Percentiles rank a stretch among this genome's conserved stretches.
phyloP scores from a whole-genome alignment of 1,140 invertebrate species.

The Delia radicum region DNA sequence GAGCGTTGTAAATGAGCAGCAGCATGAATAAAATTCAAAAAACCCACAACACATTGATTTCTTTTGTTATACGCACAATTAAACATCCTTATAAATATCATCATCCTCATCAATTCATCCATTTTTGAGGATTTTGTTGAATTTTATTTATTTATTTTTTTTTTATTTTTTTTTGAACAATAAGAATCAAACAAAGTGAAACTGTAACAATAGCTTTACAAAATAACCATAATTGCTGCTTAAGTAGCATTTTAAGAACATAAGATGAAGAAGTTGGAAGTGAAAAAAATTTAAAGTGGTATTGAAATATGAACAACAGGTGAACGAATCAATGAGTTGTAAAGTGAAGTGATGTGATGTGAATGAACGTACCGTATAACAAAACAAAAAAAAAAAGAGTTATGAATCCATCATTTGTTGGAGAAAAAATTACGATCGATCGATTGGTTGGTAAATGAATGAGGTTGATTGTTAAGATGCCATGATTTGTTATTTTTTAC shows the following conservation, averaged over 20 bases:
- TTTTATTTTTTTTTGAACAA: neutral
- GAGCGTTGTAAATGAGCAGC: neutral
- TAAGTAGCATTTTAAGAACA: neutral
- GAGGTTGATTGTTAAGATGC: neutral
- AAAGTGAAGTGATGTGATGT: neutral
- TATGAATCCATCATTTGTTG: neutral
- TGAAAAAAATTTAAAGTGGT: neutral
- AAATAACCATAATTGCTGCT: neutral
- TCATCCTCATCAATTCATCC: neutral
- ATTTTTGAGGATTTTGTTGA: neutral
- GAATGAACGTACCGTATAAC: neutral
- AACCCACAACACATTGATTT: neutral
- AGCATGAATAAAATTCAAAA: neutral
- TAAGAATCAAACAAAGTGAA: neutral
- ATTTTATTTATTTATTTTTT: neutral
- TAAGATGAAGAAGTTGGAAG: too few relatives aligned
- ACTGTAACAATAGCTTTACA: neutral
- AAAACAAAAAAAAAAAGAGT: neutral
- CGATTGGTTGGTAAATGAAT: neutral
- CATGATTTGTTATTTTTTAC: neutral
- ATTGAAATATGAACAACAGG: neutral
- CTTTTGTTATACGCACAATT: neutral
- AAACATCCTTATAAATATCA: neutral
- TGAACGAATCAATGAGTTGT: neutral
- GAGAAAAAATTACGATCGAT: neutral